Conservation (phyloP, 2,113 vertebrate species). For the Ivindomyrus marchei region DNA sequence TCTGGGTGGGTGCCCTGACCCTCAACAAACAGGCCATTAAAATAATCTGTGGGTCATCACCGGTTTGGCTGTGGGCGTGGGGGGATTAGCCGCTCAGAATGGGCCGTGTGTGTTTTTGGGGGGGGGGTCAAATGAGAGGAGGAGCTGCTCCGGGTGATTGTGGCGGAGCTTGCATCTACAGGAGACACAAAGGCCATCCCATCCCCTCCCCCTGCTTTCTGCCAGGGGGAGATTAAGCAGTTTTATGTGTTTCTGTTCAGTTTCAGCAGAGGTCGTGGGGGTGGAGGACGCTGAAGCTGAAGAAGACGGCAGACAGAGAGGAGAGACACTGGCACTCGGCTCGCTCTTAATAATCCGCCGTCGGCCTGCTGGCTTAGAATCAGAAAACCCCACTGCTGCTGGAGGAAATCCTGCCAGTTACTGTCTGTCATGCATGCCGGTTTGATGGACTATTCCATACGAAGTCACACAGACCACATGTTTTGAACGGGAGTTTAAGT, state of each 20-base stretch:
- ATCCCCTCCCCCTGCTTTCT: slow-evolving; percentile 28
- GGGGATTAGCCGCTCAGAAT: background rate
- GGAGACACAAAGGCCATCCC: slow-evolving; percentile 26
- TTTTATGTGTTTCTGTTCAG: slow-evolving; percentile 48
- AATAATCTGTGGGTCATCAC: slow-evolving; percentile 11
- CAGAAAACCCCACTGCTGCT: background rate
- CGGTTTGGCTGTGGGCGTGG: background rate
- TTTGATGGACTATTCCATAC: background rate
- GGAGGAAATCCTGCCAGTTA: background rate
- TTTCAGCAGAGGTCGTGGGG: slow-evolving; percentile 37
- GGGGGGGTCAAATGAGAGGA: background rate
- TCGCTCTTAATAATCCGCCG: background rate
- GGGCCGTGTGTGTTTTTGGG: background rate
- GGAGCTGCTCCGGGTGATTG: background rate
- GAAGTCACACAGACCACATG: background rate
- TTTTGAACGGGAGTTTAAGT: background rate
- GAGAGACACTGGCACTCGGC: background rate
- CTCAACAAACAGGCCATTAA: slow-evolving; percentile 13
- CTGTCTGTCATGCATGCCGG: background rate
- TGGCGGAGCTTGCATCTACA: background rate
- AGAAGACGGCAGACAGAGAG: slow-evolving; percentile 11
- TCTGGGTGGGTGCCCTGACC: slow-evolving; percentile 6
- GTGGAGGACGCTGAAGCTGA: slow-evolving; percentile 23
- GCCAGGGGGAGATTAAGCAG: slow-evolving; percentile 45
- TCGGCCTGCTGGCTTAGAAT: background rate